A percentile compares a stretch with the other conserved stretches of the same genome.
phyloP scores from a whole-genome alignment of 2,113 vertebrate species.

The Catharus bicknelli region DNA sequence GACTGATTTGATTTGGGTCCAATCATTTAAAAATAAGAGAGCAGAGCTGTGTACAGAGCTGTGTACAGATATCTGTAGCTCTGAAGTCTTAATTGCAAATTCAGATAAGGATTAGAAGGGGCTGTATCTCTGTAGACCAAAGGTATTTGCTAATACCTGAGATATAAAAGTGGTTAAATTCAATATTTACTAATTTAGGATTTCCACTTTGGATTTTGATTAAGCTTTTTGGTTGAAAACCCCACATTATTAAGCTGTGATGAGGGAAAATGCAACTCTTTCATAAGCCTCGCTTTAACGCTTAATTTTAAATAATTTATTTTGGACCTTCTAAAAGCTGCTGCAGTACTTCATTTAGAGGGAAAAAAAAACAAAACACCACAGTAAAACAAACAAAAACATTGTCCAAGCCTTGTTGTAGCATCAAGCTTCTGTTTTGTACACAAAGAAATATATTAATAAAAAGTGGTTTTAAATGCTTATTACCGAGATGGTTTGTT shows the following conservation, averaged over 20 bases:
- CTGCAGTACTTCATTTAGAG: constrained; percentile 30
- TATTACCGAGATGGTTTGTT: constrained; percentile 82
- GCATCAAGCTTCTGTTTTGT: constrained; percentile 79
- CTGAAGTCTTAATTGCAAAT: constrained; percentile 85
- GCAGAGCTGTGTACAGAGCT: constrained; percentile 65
- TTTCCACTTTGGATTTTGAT: constrained; percentile 71
- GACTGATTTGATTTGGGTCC: constrained; percentile 77
- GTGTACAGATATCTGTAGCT: constrained; percentile 74
- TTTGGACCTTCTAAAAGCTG: constrained; percentile 48
- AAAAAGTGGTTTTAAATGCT: constrained; percentile 83
- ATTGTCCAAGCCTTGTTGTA: constrained; percentile 54
- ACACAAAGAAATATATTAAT: constrained; percentile 83
- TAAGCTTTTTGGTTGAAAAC: constrained; percentile 68
- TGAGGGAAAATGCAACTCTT: constrained; percentile 34
- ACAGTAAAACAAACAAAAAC: neutral
- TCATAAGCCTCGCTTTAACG: constrained; percentile 1
- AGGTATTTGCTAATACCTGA: constrained; percentile 80
- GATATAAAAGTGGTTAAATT: constrained; percentile 70
- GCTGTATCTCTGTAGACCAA: constrained; percentile 77
- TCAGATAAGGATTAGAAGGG: constrained; percentile 82
- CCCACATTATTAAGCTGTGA: constrained; percentile 9
- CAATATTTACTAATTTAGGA: constrained; percentile 76
- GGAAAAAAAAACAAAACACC: neutral
- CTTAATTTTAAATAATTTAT: constrained; percentile 52
- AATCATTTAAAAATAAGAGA: constrained; percentile 76